Evolutionary conservation across 2,797 vertebrate species (phyloP), one percentile per base, ranked within the genome.

Genomic region (Enteromius mattozi): DNA sequence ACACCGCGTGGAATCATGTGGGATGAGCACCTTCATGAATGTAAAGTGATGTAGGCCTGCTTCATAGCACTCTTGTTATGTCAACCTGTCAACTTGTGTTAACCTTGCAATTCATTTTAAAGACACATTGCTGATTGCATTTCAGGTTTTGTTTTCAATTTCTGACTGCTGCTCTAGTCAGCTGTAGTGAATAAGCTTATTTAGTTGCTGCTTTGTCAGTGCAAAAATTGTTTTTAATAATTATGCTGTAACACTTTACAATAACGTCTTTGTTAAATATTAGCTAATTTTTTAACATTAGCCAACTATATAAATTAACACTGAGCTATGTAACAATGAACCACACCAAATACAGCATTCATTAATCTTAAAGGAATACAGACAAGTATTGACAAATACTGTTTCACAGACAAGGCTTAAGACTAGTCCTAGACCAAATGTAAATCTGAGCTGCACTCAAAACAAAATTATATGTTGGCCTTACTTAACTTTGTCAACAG

Each of bases 21-120:
- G 66, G 35, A 59, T n/a, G 35, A 81, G 51, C 59, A 21, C 56
- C 80, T 82, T 66, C 33, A 35, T 65, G 71, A 76, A 76, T 82
- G 81, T 75, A 66, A 75, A 82, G 71, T 9, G 70, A 74, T 82
- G 70, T 19, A 61, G 33, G 33, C 59, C 14, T 47, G 71, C 42
- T 66, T 35, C 42, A 65, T 37, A 66, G 56, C 56, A 75, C 70
- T 49, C 56, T 35, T 63, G 70, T 51, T 30, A 13, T 82, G 71
- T 75, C 79, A 70, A 40, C n/a, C 13, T 70, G 49, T 70, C 81
- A 63, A 24, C 27, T 66, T 54, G 56, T 51, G 71, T 82, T 75
- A 82, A 54, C 71, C n/a, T 54, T 16, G 49, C 70, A 75, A 82
- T 82, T 82, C 30, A 65, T 82, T 82, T 75, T 65, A 66, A 66